Base-by-base conservation (phyloP, 2,888 invertebrate species). In the Mimumesa dahlbomi region DNA sequence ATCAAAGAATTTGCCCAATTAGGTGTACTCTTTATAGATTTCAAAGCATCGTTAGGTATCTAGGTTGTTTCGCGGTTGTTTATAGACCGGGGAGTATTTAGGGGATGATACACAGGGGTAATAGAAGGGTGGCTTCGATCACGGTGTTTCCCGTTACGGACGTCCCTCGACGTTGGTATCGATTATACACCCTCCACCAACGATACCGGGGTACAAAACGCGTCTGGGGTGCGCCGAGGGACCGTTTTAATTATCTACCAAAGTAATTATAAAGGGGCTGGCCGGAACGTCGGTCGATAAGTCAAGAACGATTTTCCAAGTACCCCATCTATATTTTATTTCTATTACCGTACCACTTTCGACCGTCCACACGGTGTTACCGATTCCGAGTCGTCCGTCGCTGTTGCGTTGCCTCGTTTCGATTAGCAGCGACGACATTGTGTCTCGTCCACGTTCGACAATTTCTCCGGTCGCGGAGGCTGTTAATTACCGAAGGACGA, bases 141-240 rank as follows among this genome's bases (percentile, higher is more conserved):
- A 76, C 65, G 80, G 80, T 77, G 79, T 83, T 84, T 82, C 81
- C 82, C 76, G 82, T 83, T 82, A 82, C 77, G 70, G 70, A 82
- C 83, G 79, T 81, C 84, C 85, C 84, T 79, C 78, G 76, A 82
- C 81, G 82, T 80, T 79, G 75, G 76, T 87, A 87, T 86, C 86
- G 86, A 87, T 87, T 87, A 87, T 87, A 84, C 84, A 86, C 84
- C 79, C 82, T 77, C 75, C 48, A 52, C 46, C 29, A 53, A 22
- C 52, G 59, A 65, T 45, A 54, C 11, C 31, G 43, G 56, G 54
- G 57, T 58, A 66, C 61, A 54, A 76, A 69, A 67, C 68, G 68
- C 54, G 46, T 64, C 61, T 36, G 73, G 73, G 76, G 74, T 62
- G 79, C 76, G 79, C 71, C 78, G 74, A 75, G 73, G 78, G 75